phyloP scores from a whole-genome alignment of 92 coral and sea anemone species.

The Scolanthus callimorphus region DNA sequence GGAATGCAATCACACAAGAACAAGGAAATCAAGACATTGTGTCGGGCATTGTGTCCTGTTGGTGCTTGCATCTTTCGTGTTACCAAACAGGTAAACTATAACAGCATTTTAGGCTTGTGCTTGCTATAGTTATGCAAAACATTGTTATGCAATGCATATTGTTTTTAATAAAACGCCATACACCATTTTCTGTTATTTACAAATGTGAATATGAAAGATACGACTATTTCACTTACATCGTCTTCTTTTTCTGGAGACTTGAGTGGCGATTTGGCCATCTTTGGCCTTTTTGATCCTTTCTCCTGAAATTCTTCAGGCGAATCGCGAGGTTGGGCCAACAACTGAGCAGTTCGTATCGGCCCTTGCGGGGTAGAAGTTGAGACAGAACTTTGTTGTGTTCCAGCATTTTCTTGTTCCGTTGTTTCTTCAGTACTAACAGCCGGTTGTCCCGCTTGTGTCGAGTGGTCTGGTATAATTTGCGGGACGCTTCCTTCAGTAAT shows the following conservation, averaged over 20 bases:
- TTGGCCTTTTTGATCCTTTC: constrained; percentile 24
- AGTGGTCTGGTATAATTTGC: background rate
- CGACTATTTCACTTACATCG: constrained; percentile 59
- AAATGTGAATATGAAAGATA: no score
- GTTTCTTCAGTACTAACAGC: background rate
- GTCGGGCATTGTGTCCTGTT: no score
- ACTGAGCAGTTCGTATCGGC: constrained; percentile 14
- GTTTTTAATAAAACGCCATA: no score
- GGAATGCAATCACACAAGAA: no score
- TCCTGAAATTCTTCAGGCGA: constrained; percentile 65
- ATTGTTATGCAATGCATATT: no score
- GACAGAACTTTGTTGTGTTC: constrained; percentile 2
- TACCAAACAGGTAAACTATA: no score
- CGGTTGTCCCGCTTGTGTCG: no score
- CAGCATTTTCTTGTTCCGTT: background rate
- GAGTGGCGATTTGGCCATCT: constrained; percentile 35
- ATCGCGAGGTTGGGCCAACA: constrained; percentile 23
- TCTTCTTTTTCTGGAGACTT: constrained; percentile 82
- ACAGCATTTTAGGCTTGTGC: no score
- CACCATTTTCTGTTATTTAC: no score
- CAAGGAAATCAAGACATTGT: no score
- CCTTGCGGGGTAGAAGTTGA: constrained; percentile 18
- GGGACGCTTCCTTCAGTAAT: background rate
- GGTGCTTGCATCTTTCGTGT: no score
- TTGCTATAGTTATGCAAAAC: no score